Base-by-base conservation (phyloP, 2,888 invertebrate species). In the Tiphia femorata region DNA sequence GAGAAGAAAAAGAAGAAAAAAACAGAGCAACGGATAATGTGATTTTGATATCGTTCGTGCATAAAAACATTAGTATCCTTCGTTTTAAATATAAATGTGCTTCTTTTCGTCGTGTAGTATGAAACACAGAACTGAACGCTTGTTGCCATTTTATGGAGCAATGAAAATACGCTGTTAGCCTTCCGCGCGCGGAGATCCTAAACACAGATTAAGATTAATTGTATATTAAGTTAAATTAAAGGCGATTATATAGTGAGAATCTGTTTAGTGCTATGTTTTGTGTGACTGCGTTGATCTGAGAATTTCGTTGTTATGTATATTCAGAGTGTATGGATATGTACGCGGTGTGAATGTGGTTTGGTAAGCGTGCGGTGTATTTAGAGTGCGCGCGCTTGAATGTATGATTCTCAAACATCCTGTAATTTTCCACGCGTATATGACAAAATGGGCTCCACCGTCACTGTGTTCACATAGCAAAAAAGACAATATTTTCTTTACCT, bases 221-320 rank as follows among this genome's bases (percentile, higher is more conserved):
- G 51, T 41, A 21, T 33, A 42, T 58, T 70, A 70, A 72, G 62
- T 72, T 71, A 69, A n/a, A n/a, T n/a, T n/a, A n/a, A n/a, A n/a
- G 67, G 61, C 51, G 62, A 55, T 69, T 64, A 59, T 50, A 48
- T 37, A 52, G 46, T 38, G 55, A 52, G 54, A 57, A 49, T 49
- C 27, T 46, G 43, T 40, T 55, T 43, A 49, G 52, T 19, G 53
- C 40, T 59, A n/a, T n/a, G 56, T 44, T 62, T 55, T 54, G 62
- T 60, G 57, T 53, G 67, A 60, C 52, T 57, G n/a, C n/a, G 59
- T 44, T 44, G 44, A 35, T 66, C 37, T 51, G 49, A 60, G 33
- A 51, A 64, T 50, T 67, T 64, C 40, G 49, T 70, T 70, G 48
- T 58, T 66, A 20, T 58, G 67, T 63, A 61, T 49, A 66, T 56